These are phyloP conservation scores for Sycophila texana DNA, from an alignment of 2,888 invertebrate genomes.

Conservation along the genomic window DNA sequence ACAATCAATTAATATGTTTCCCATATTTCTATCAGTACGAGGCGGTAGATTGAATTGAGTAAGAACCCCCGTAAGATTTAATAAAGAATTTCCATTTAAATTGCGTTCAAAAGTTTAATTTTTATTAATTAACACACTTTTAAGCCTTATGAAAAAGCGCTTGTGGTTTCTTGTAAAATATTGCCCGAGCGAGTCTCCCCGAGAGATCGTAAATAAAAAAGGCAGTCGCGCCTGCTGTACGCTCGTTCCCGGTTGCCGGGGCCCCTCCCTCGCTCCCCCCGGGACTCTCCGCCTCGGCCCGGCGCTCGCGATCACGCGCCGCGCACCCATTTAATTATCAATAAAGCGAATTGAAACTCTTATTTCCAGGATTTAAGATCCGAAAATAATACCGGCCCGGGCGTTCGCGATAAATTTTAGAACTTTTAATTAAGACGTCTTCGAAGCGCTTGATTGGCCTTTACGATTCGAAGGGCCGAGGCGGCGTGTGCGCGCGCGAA, in stretches of 20 bases:
- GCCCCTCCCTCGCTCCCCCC: too few species aligned
- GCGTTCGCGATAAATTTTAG: conserved; percentile 45
- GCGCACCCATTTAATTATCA: conserved; percentile 37
- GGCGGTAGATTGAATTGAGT: conserved; percentile 36
- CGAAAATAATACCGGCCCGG: conserved; percentile 19
- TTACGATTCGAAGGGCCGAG: conserved; percentile 32
- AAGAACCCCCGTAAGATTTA: conserved; percentile 35
- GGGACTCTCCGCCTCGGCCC: too few species aligned
- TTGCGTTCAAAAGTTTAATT: conserved; percentile 38
- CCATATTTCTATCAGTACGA: not conserved
- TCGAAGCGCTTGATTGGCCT: conserved; percentile 37
- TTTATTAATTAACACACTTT: conserved; percentile 51
- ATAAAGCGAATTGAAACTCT: conserved; percentile 42
- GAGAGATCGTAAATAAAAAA: conserved; percentile 44
- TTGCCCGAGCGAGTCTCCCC: not conserved
- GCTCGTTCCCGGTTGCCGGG: not conserved
- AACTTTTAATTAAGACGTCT: conserved; percentile 47
- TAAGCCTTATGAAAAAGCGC: conserved; percentile 3
- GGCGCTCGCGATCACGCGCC: not conserved
- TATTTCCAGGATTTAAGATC: conserved; percentile 44
- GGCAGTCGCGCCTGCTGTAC: not conserved
- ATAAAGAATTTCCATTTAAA: conserved; percentile 51
- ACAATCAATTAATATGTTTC: not conserved
- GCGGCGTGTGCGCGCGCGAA: conserved; percentile 40
- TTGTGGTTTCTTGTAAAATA: conserved; percentile 28